phyloP scores from a whole-genome alignment of 35 echinoderm and acorn worm species.

The Apostichopus californicus region DNA sequence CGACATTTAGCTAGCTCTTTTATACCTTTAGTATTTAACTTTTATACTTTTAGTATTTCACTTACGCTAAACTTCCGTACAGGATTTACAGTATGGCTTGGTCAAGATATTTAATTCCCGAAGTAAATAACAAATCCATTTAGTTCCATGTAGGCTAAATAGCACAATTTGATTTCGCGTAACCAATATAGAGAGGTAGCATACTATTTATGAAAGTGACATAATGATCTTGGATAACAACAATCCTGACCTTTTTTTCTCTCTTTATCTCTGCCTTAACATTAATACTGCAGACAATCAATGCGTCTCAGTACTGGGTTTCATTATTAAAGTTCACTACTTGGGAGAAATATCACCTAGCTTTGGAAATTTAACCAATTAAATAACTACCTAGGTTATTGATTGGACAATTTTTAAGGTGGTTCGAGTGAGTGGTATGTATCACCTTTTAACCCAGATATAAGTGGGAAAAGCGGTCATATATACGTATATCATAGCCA shows the following conservation, averaged over 20 bases:
- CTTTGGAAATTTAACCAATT: not conserved
- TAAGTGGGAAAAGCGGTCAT: not conserved
- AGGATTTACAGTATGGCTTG: too few relatives aligned
- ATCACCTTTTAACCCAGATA: constrained; percentile 4
- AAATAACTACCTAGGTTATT: not conserved
- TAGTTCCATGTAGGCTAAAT: not conserved
- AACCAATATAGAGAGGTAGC: not conserved
- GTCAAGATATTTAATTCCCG: too few relatives aligned
- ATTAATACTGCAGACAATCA: not conserved
- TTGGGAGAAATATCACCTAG: not conserved
- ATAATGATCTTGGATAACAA: not conserved
- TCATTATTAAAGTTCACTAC: not conserved
- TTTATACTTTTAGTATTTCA: too few relatives aligned
- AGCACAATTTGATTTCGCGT: not conserved
- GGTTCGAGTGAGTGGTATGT: not conserved
- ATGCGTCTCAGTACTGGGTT: not conserved
- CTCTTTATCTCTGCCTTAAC: not conserved
- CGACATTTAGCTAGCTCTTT: too few relatives aligned
- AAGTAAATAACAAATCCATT: not conserved
- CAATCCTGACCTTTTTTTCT: not conserved
- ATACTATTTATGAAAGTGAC: not conserved
- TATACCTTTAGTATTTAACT: too few relatives aligned
- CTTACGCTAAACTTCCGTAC: too few relatives aligned
- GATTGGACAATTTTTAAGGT: not conserved
- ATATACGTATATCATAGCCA: not conserved